Base-by-base conservation (phyloP, 1,140 invertebrate species). In the Microplitis mediator region DNA sequence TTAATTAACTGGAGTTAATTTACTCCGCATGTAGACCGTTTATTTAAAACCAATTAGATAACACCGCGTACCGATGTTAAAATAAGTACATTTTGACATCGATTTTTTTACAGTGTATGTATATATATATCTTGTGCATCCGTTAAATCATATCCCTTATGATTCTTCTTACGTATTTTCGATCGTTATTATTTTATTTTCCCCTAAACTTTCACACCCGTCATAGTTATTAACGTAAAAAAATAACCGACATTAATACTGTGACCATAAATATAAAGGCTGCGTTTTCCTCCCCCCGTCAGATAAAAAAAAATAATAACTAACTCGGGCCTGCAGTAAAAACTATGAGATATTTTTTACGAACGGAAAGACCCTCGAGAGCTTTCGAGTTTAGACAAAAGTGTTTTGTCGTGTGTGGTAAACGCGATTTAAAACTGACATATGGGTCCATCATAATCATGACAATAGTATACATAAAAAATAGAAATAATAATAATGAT, bases 221-320 rank as follows among this genome's bases (percentile, higher is more conserved):
- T 50, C 79, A 73, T 54, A 73, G 81, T 84, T 84, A 85, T 84
- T 84, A 85, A 83, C 79, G 78, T 75, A 75, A 76, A 78, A 83
- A 79, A 79, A 78, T 77, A 76, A 73, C 75, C 74, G 76, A 78
- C 82, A 83, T 85, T 85, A 84, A 83, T 83, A 77, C 77, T 58
- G 65, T 64, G 61, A 74, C 78, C 76, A 85, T 85, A 85, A 85
- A 85, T 86, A 84, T 82, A 81, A 83, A 79, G 76, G 80, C 74
- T 78, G 80, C 71, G 11, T 34, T 50, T 64, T 39, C 39, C n/a
- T 39, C 23, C 39, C 36, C 23, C 36, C 9, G 2, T 9, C 39
- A 11, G 11, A 45, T 9, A 11, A 3, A 45, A 45, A 39, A 45
- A 45, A 45, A 45, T 45, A 45, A 45, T 45, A 45, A 45, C 39